Evolutionary conservation across 1,140 invertebrate genomes (phyloP), one percentile per base, ranked within the genome.

Genomic region (Rhyacophila brunnea): DNA sequence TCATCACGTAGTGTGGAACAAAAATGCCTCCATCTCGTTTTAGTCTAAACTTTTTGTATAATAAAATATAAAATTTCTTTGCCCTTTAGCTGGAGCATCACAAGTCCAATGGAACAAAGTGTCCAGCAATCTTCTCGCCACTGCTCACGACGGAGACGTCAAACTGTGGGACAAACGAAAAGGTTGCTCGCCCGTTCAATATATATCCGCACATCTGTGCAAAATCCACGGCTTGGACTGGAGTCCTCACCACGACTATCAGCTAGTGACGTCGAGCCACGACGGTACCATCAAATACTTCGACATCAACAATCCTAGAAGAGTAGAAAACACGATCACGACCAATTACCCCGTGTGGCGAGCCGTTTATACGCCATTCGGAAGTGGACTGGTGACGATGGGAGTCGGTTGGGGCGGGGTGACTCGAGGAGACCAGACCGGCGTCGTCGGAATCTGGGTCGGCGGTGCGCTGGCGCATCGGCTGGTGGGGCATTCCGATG

Each of bases 261-360:
- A 92, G 66, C 74, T 97, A 52, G 91, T 91, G n/a, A 95, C 93
- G 1, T 92, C 90, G 54, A 94, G 92, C 80, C 93, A 96, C 78
- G 95, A 98, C 79, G 89, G 91, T 61, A 92, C 91, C 40, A 93
- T 97, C 1, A 96, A 96, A 78, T 93, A 96, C 72, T 96, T 96
- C 81, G 92, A 96, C 74, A 89, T 92, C 7, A 88, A 84, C 36
- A 92, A 90, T 83, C 88, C 91, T 6, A 80, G 88, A 62, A 84
- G 87, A 67, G 83, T 89, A 7, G 92, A 95, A 70, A 91, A 85
- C 74, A 85, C 89, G 53, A 83, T 97, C 36, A 90, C 86, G 51
- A 90, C 92, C 6, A 85, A 87, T 65, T 90, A 91, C 36, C 94
- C 95, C 4, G 93, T 97, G 0, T 97, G 95, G 94, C 85, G 92